Conservation (phyloP, 2,113 vertebrate genomes). For the Plecturocebus donacophilus region DNA sequence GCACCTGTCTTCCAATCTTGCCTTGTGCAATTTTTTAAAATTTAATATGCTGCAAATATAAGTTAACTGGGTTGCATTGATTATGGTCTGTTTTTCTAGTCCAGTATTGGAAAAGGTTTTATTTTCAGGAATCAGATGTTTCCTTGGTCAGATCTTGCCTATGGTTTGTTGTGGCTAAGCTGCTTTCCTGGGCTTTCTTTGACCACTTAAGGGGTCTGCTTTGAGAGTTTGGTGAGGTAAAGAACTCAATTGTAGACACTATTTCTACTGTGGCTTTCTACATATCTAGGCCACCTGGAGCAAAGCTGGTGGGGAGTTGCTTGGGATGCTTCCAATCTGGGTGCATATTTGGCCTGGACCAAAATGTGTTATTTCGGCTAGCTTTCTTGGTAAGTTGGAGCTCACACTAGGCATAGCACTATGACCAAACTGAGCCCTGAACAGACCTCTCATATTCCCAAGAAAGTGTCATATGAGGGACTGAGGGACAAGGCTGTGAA, state of each 20-base stretch:
- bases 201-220: not conserved
- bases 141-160: not conserved
- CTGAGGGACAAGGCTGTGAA: not conserved
- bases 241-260: not conserved
- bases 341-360: not conserved
- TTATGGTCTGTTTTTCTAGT: not conserved
- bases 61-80: not conserved
- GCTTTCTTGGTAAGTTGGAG: not conserved
- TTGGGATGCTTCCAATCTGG: not conserved
- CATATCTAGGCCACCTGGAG: not conserved
- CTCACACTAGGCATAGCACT: not conserved
- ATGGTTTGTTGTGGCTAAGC: not conserved
- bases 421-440: not conserved
- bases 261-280: not conserved
- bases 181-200: not conserved
- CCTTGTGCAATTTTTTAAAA: not conserved
- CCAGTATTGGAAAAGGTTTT: not conserved
- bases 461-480: not conserved
- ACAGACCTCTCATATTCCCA: fast-evolving
- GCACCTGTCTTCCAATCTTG: not conserved
- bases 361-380: not conserved
- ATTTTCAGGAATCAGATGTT: not conserved
- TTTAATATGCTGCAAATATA: not conserved
- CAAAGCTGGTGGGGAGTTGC: not conserved
- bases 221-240: fast-evolving